phyloP scores from a whole-genome alignment of 92 coral and sea anemone genomes.

The Porites cylindrica region DNA sequence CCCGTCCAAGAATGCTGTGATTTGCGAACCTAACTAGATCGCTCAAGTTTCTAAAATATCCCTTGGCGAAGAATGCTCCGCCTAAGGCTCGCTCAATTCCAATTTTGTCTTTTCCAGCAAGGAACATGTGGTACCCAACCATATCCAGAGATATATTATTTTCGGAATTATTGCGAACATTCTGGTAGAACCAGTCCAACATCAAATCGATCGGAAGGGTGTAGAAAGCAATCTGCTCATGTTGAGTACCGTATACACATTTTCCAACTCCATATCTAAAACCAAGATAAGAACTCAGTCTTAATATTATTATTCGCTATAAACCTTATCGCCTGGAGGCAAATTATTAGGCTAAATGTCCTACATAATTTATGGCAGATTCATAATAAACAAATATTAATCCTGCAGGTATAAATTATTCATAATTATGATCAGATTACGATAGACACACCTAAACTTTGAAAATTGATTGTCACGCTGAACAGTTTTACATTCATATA shows the following conservation, averaged over 20 bases:
- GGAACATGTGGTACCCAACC: conserved; percentile 76
- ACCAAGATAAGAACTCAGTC: not conserved
- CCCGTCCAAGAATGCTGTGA: conserved; percentile 61
- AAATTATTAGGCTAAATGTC: too few species aligned
- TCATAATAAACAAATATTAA: too few species aligned
- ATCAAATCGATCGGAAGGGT: conserved; percentile 61
- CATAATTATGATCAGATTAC: too few species aligned
- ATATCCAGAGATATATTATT: conserved; percentile 21
- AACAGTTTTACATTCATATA: too few species aligned
- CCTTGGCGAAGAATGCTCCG: conserved; percentile 72
- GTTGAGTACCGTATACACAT: not conserved
- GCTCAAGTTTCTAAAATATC: conserved; percentile 48
- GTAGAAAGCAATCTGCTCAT: conserved; percentile 58
- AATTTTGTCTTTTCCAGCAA: conserved; percentile 73
- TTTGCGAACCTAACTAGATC: conserved; percentile 60
- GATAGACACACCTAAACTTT: too few species aligned
- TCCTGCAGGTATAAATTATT: too few species aligned
- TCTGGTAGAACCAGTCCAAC: conserved; percentile 60
- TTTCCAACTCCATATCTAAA: not conserved
- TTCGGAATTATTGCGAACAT: not conserved
- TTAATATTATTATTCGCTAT: too few species aligned
- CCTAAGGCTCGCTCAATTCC: conserved; percentile 83
- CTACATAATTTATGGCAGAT: too few species aligned
- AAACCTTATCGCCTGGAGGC: too few species aligned
- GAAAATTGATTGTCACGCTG: too few species aligned